Evolutionary conservation across 2,113 vertebrate genomes (phyloP), one percentile per base, ranked within the genome.

Genomic region (Sarotherodon lohbergeri): DNA sequence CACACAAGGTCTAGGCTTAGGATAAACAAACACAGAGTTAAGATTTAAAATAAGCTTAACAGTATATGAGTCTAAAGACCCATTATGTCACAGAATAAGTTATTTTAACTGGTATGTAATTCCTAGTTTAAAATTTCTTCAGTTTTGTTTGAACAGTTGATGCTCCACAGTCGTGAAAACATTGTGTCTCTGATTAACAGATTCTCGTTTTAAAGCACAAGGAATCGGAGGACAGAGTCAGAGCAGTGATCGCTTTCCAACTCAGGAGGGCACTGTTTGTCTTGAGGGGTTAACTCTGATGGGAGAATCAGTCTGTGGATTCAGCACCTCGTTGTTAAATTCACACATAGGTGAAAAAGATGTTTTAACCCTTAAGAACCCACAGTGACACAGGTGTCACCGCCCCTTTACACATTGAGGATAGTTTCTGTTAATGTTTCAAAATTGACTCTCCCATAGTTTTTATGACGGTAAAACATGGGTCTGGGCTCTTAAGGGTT

Each of bases 191-290:
- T 85, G 19, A 54, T 34, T 19, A 14, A 9, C 34, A 34, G 41
- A 43, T 61, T 4, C 56, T 7, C 1, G 3, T 52, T 73, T 76
- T 61, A 55, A 46, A 82, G 11, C 4, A 3, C 10, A 36, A 22
- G 11, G 11, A 54, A 61, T 29, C 3, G 1, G 16, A 32, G 9
- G 19, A 46, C 36, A 22, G 41, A 73, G 27, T 52, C 6, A 79
- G 66, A 63, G 68, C 85, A 91, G 61, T 83, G 57, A 46, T 34
- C 5, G 5, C 14, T 71, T 32, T 91, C 29, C 9, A 86, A 82
- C 94, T 91, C 66, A 82, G 76, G 93, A 50, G 93, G 91, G 91
- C 87, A 52, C 92, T 91, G 90, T 90, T 91, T 93, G 63, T 71
- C 83, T 87, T 46, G 11, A 24, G 16, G n/a, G 16, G 9, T 78